Evolutionary conservation across 2,888 invertebrate genomes (phyloP), one percentile per base, ranked within the genome.

Genomic region (Ametastegia equiseti): DNA sequence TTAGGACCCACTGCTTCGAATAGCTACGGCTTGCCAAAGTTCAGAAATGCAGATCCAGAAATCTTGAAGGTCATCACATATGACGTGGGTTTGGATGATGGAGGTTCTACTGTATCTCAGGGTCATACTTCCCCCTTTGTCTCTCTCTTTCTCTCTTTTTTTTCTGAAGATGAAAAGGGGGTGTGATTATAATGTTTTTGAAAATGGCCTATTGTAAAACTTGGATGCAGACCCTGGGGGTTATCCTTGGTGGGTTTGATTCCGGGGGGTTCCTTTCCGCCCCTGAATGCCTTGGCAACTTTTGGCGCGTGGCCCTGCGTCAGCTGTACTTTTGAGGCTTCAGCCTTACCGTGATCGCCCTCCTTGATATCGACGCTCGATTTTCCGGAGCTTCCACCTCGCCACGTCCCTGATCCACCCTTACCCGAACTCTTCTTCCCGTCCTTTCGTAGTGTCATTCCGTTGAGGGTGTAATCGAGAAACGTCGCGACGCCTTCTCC

Each of bases 401-500:
- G 54, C 71, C 71, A 15, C 30, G 71, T 15, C n/a, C 7, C n/a
- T n/a, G n/a, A n/a, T n/a, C n/a, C n/a, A n/a, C 71, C 47, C 75
- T 50, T 75, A 13, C 2, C 11, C 33, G 75, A 36, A 33, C 75
- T 36, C 75, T 75, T 75, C 75, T 54, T 75, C 36, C 54, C 54
- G 54, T 54, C 50, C 75, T 75, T 75, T 30, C 75, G 75, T 15
- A 75, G 54, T 13, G 75, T 75, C 75, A 75, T 75, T 11, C 7
- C 19, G 42, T 15, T 36, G 33, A 54, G 71, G 71, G 67, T 39
- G 67, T 67, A 67, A 67, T 39, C 39, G 65, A 67, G 71, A 47
- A 47, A 71, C 23, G 42, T 15, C 45, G 30, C 27, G 42, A 30
- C 45, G 30, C 27, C 60, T 30, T 6, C 60, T 30, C 15, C 27